Percentiles rank a stretch among this genome's conserved stretches.
Conservation (phyloP, 2,113 vertebrate genomes). For the Elanoides forficatus region DNA sequence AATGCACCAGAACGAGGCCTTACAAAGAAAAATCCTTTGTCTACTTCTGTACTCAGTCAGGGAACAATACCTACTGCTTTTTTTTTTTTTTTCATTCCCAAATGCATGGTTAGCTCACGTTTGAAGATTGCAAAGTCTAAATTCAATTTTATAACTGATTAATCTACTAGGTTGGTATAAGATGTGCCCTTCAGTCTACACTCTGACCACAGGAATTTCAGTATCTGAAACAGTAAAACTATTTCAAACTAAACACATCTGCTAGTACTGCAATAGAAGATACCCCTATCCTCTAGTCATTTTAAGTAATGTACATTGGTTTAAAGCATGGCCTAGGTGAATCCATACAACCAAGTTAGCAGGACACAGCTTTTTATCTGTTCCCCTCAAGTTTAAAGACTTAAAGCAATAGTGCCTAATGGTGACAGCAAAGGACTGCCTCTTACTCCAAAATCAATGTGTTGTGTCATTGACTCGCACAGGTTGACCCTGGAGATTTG, state of each 20-base stretch:
- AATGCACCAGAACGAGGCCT: not conserved
- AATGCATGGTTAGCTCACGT: not conserved
- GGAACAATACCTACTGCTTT: not conserved
- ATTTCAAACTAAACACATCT: not conserved
- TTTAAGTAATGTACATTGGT: not conserved
- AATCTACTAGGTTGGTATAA: not conserved
- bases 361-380: not conserved
- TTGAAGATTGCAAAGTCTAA: not conserved
- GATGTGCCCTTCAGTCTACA: not conserved
- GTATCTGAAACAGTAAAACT: not conserved
- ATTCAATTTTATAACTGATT: not conserved
- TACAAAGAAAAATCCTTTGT: not conserved
- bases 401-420: not conserved
- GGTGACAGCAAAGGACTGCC: not conserved
- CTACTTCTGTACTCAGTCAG: not conserved
- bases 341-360: not conserved
- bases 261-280: not conserved
- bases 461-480: not conserved
- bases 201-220: not conserved
- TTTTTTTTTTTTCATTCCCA: not conserved
- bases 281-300: accelerated
- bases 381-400: not conserved
- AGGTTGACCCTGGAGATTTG: not conserved
- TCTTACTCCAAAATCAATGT: not conserved
- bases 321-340: not conserved